Evolutionary conservation across 1,140 invertebrate genomes (phyloP), one percentile per base, ranked within the genome.

Genomic region (Zophobas atratus): DNA sequence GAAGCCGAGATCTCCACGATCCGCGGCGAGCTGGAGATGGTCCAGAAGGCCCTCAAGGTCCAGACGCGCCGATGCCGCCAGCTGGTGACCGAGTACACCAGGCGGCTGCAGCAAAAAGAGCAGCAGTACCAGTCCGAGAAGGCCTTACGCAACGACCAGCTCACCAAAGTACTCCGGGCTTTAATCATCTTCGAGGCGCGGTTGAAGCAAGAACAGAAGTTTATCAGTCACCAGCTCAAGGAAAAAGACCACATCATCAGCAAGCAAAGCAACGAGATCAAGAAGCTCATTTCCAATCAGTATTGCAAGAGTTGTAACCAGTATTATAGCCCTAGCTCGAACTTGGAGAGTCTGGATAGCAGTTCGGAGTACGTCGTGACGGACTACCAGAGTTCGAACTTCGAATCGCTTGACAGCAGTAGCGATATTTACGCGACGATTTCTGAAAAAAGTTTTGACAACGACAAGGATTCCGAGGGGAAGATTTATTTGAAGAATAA

Each of bases 121-220:
- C 88, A 88, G 33, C 88, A 90, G 81, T 89, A 90, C 70, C 88
- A 89, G 20, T 89, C 89, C 36, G 91, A 92, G 81, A 89, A 89
- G 60, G 86, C 87, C 0, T 85, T 93, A 1, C 87, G 91, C 8
- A 92, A 93, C 83, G 90, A 91, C 79, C 92, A 93, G 82, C 88
- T 94, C 1, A 90, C 91, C 0, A 88, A 91, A 71, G 90, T 94
- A 8, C 86, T 94, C 1, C 88, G 92, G 6, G 92, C 93, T 0
- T 84, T 95, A 35, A 87, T 94, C 6, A 88, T 92, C 32, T 88
- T 94, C 8, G 93, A 95, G 83, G 91, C 92, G 0, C 87, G 92
- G n/a, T 85, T 94, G 1, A 90, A 91, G n/a, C 90, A 92, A 82
- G 93, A 95, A 84, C 93, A 94, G 82, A 92, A 92, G 81, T 90